Conservation (phyloP, 2,113 vertebrate species). For the Isichthys henryi region DNA sequence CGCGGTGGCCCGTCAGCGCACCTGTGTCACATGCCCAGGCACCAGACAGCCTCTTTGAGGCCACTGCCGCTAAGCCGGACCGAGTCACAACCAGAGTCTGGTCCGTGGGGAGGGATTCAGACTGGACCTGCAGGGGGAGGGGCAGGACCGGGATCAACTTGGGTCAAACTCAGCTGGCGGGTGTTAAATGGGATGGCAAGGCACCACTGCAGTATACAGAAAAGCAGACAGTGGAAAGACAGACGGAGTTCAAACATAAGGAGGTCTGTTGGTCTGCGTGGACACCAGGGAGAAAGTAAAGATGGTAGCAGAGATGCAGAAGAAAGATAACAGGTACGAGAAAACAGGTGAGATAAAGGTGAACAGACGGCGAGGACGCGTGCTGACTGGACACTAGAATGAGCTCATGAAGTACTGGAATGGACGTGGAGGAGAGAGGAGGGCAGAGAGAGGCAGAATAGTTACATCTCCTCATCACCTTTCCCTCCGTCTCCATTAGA, state of each 20-base stretch:
- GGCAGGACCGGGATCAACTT: neutral
- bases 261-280: too few relatives aligned
- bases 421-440: neutral
- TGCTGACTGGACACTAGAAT: neutral
- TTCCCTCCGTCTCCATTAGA: constrained; percentile 27
- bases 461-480: neutral
- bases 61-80: constrained; percentile 52
- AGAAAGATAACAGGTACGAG: neutral
- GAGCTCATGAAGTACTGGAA: constrained; percentile 45
- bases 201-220: neutral
- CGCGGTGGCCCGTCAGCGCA: constrained; percentile 49
- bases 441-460: neutral
- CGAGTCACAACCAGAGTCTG: constrained; percentile 62
- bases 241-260: neutral
- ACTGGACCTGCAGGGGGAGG: constrained; percentile 57
- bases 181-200: neutral
- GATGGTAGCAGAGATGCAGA: neutral
- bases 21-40: constrained; percentile 59
- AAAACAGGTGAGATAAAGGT: neutral
- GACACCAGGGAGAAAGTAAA: neutral
- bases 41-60: constrained; percentile 34
- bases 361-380: neutral
- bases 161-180: neutral
- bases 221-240: neutral
- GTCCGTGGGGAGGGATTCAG: constrained; percentile 53